Evolutionary conservation across 2,888 invertebrate genomes (phyloP), one percentile per base, ranked within the genome.

Genomic region (Thalpophila matura): DNA sequence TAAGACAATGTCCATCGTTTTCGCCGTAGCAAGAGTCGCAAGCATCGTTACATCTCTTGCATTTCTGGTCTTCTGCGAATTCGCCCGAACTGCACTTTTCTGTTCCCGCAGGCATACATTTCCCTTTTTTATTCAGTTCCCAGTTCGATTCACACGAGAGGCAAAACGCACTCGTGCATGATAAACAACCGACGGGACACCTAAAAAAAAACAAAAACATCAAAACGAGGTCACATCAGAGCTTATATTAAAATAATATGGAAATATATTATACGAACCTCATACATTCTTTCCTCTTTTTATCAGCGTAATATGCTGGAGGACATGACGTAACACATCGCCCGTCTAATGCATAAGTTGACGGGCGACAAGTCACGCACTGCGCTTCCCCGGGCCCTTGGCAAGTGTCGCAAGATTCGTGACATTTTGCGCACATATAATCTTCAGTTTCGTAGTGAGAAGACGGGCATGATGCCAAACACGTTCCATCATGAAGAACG

Each of bases 361-460:
- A 97, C 33, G 96, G 93, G 65, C 96, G 96, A 91, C 98, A 98
- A 12, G 97, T 96, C 79, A 98, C 97, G 91, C 98, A 98, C 83
- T 98, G 97, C 22, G 96, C 95, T 81, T 97, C 97, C 29, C 96
- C 96, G 14, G 97, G 96, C 27, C 98, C 98, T 77, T 96, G 96
- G 88, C 98, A 98, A 22, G 98, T 97, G 82, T 97, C 97, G 88
- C 98, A 98, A 22, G 97, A 96, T 49, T 96, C 91, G 90, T 98
- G 97, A 86, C 98, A 98, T 49, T 96, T 96, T 31, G 97, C 96
- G 89, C 98, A 98, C 95, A 96, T 96, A 90, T 98, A 98, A 88
- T 98, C 98, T 82, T 98, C 97, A 2, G 98, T 98, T 91, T 98
- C 98, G 85, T 96, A 98, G 40, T 97, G 97, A 74, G 97, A 96